Evolutionary conservation across 2,797 vertebrate genomes (phyloP), one percentile per base, ranked within the genome.

Genomic region (Triplophysa yarkandensis): DNA sequence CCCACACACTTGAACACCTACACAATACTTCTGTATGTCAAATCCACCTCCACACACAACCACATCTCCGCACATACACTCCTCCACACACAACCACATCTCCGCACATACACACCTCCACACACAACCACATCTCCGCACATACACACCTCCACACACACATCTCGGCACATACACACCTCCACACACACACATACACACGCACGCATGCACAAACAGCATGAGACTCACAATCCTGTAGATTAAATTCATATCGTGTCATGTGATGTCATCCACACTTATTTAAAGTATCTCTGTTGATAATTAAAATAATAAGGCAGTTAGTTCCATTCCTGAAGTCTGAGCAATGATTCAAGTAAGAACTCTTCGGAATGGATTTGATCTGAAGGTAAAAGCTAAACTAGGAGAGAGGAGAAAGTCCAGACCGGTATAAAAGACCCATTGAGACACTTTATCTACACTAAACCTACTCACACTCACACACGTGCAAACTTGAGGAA

Each of bases 181-280:
- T 7, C n/a, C n/a, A 13, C 19, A 13, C 34, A 36, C 34, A 64
- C 11, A 64, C 62, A 64, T 39, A 64, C 62, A 25, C 39, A 25
- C 19, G 25, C 17, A 32, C 21, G 28, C n/a, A 68, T 23, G 44
- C 55, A 67, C 39, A 6, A 36, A 36, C 2, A 28, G 58, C 77
- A 85, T 1, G 82, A 72, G 79, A 82, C 80, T 81, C 80, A 77
- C 68, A 30, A 76, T 83, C 66, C 67, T 71, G 67, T 79, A 79
- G 71, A 80, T 43, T 36, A 36, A 81, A 10, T 39, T 19, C 9
- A 61, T n/a, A n/a, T n/a, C n/a, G n/a, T n/a, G n/a, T 32, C 27
- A 28, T 7, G 34, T 36, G 34, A 36, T 36, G 34, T 36, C 34
- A 36, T 36, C 34, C n/a, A n/a, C n/a, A n/a, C n/a, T n/a, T n/a